phyloP scores from a whole-genome alignment of 2,797 vertebrate genomes.

The Phrynocephalus guinanensis region DNA sequence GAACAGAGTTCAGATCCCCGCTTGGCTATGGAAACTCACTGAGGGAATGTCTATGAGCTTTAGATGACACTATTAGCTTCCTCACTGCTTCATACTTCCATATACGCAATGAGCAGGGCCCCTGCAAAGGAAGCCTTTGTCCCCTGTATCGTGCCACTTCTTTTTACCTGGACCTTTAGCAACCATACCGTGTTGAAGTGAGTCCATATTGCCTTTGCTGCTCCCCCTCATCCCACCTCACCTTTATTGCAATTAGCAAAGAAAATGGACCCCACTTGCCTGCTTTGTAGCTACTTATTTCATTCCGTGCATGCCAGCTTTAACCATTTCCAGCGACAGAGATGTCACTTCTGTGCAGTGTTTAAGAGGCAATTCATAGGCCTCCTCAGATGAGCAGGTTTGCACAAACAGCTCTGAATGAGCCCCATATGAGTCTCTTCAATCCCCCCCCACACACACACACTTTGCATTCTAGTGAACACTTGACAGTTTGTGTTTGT shows the following conservation, averaged over 20 bases:
- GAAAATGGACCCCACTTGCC: background rate
- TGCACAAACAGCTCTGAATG: slow-evolving; percentile 6
- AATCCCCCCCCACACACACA: too few species aligned
- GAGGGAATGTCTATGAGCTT: background rate
- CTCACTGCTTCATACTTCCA: too few species aligned
- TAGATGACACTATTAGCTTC: too few species aligned
- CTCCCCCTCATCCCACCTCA: background rate
- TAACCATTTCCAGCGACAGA: background rate
- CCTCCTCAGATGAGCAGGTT: background rate
- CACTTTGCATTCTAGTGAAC: background rate
- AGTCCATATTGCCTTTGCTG: too few species aligned
- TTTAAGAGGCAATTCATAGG: background rate
- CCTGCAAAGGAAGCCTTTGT: background rate
- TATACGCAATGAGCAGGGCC: background rate
- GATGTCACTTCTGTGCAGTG: background rate
- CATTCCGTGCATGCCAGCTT: background rate
- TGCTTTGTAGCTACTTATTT: background rate
- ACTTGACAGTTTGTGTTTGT: background rate
- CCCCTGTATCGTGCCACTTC: background rate
- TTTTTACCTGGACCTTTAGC: background rate
- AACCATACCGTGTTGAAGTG: background rate
- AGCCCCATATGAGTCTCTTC: background rate
- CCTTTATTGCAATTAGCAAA: background rate
- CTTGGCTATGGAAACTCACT: background rate
- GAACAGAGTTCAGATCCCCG: background rate